phyloP scores from a whole-genome alignment of 2,888 invertebrate genomes.

The Notodonta ziczac region DNA sequence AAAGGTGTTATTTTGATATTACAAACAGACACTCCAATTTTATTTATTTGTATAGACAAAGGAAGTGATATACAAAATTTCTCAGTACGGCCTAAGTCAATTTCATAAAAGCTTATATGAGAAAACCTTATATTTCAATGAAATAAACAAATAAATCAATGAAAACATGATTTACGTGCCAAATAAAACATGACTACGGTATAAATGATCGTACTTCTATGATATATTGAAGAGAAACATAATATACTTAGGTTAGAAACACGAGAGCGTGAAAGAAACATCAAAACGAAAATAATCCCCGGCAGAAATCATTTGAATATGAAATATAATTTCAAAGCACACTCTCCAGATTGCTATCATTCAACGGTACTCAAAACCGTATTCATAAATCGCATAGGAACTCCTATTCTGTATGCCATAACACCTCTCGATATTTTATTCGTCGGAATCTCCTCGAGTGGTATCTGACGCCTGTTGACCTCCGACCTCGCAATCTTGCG shows the following conservation, averaged over 20 bases:
- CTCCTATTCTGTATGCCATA: conserved; percentile 57
- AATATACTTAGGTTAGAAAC: conserved; percentile 2
- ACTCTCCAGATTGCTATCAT: conserved; percentile 31
- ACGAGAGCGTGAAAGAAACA: neutral
- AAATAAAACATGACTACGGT: neutral
- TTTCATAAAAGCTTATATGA: neutral
- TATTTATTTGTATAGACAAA: too few species aligned
- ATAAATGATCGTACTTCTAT: conserved; percentile 1
- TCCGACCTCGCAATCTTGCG: conserved; percentile 64
- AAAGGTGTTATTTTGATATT: too few species aligned
- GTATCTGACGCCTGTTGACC: conserved; percentile 70
- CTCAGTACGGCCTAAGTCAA: neutral
- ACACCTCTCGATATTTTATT: conserved; percentile 62
- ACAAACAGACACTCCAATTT: too few species aligned
- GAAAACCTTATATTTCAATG: neutral
- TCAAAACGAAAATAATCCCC: neutral
- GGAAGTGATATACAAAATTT: neutral
- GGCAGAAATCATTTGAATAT: conserved; percentile 8
- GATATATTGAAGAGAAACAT: conserved; percentile 3
- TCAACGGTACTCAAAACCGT: conserved; percentile 38
- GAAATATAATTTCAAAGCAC: conserved; percentile 10
- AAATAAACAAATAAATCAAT: neutral
- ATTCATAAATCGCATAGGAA: conserved; percentile 45
- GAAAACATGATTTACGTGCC: neutral
- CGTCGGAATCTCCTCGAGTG: conserved; percentile 54